phyloP scores from a whole-genome alignment of 1,140 invertebrate species.

The Hypsibius dujardini region DNA sequence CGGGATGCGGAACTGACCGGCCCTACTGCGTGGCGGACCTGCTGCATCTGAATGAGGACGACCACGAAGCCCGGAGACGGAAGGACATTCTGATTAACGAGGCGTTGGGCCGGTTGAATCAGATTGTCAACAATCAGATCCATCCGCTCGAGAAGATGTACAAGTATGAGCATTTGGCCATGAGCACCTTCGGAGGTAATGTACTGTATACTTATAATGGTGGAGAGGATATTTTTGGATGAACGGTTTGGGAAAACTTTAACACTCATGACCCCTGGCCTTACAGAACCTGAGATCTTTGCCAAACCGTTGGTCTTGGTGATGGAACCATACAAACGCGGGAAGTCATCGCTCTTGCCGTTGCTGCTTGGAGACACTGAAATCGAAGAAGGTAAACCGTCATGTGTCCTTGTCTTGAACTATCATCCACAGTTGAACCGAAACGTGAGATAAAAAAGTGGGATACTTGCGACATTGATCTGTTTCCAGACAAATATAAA shows the following conservation, averaged over 20 bases:
- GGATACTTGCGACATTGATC: no score
- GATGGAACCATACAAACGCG: conserved; percentile 1
- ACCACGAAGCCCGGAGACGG: background rate
- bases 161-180: background rate
- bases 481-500: no score
- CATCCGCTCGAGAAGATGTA: background rate
- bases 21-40: conserved; percentile 4
- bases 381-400: background rate
- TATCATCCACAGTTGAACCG: no score
- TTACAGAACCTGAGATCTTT: conserved; percentile 1
- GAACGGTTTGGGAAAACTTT: no score
- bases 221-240: no score
- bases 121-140: conserved; percentile 1
- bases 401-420: no score
- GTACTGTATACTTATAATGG: no score
- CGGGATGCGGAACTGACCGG: background rate
- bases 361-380: background rate
- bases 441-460: no score
- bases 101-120: background rate
- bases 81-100: background rate
- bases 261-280: no score
- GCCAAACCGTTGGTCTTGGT: background rate
- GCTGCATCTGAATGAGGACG: conserved; percentile 1
- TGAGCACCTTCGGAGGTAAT: conserved; percentile 4
- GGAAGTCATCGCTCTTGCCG: background rate